These are phyloP conservation scores for Tapera naevia DNA, from an alignment of 2,797 vertebrate genomes.

Conservation along the genomic window DNA sequence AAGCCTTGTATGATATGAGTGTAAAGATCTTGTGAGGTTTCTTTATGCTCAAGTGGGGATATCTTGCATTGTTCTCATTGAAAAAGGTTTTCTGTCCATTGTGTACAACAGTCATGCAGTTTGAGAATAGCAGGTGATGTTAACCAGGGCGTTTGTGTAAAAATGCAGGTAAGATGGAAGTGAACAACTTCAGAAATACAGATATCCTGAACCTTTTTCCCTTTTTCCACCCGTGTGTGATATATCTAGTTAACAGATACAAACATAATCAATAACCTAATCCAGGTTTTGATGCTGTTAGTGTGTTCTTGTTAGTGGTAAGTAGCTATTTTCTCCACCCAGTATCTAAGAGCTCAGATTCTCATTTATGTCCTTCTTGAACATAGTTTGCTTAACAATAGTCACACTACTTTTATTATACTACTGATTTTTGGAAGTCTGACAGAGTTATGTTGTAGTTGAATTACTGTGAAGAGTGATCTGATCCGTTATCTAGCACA, in stretches of 20 bases:
- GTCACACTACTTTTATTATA: background rate
- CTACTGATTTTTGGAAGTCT: constrained; percentile 44
- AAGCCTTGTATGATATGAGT: background rate
- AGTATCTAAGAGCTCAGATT: background rate
- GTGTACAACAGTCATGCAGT: background rate
- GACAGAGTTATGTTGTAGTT: constrained; percentile 3
- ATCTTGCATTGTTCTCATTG: background rate
- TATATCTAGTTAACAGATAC: background rate
- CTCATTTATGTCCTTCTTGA: background rate
- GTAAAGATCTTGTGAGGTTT: background rate
- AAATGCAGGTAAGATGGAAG: background rate
- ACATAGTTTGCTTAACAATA: background rate
- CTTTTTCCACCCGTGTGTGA: background rate
- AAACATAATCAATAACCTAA: background rate
- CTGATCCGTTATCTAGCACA: background rate
- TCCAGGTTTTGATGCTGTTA: background rate
- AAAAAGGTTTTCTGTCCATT: background rate
- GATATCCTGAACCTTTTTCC: background rate
- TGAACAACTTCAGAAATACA: background rate
- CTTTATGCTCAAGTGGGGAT: background rate
- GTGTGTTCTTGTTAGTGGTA: background rate
- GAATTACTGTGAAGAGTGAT: background rate
- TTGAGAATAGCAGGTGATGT: background rate
- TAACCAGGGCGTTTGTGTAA: background rate
- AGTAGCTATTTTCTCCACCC: background rate